A percentile compares a stretch with the other conserved stretches of the same genome.
Conservation (phyloP, 2,113 vertebrate species). For the Lepus timidus region DNA sequence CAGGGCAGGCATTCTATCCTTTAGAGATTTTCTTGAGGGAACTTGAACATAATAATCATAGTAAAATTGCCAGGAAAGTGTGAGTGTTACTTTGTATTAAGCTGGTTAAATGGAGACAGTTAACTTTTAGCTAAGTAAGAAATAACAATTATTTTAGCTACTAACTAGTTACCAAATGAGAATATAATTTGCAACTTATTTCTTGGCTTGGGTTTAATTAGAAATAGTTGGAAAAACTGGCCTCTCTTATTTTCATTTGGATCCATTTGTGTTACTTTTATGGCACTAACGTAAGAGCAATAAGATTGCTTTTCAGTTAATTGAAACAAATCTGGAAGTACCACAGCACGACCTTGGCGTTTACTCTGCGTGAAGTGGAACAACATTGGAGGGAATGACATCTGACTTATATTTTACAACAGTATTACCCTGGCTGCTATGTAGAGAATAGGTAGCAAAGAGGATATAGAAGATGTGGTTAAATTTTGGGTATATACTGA, state of each 20-base stretch:
- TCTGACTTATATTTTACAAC: neutral
- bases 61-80: neutral
- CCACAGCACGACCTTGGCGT: neutral
- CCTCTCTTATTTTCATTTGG: conserved; percentile 1
- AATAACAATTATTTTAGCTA: neutral
- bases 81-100: conserved; percentile 5
- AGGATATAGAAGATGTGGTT: neutral
- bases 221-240: conserved; percentile 47
- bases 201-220: conserved; percentile 52
- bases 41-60: neutral
- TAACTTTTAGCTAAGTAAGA: conserved; percentile 56
- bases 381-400: neutral
- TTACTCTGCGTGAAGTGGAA: neutral
- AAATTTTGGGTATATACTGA: conserved; percentile 3
- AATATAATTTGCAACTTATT: conserved; percentile 14
- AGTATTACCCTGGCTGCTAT: neutral
- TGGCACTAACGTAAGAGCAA: neutral
- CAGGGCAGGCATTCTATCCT: neutral
- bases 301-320: conserved; percentile 23
- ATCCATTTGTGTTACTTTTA: neutral
- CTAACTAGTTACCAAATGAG: neutral
- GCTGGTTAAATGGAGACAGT: neutral
- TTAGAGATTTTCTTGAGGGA: neutral
- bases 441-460: neutral
- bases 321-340: conserved; percentile 14